Evolutionary conservation across 2,113 vertebrate species (phyloP).

Genomic region (Scolopax mira): DNA sequence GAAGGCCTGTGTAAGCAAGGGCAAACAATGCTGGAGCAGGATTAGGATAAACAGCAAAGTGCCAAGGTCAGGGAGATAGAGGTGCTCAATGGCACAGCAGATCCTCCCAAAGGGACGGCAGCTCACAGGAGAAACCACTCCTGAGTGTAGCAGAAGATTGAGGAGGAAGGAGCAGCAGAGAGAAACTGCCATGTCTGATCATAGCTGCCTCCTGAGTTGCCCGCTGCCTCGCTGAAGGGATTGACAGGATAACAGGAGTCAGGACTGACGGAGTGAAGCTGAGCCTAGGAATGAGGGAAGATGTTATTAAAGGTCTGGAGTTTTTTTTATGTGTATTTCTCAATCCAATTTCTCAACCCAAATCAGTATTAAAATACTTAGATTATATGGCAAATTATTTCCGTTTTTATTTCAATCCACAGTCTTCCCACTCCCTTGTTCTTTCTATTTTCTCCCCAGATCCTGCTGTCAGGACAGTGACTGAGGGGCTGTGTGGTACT

Average conservation of each 20-base stretch:
- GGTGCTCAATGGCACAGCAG: background rate
- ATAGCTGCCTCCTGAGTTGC: background rate
- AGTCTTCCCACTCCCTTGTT: background rate
- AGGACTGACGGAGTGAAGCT: background rate
- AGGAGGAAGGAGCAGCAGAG: background rate
- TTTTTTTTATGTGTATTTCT: background rate
- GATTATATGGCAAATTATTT: background rate
- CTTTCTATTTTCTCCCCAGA: background rate
- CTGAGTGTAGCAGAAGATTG: background rate
- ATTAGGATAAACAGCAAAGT: background rate
- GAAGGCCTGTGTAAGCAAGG: background rate
- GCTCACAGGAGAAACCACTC: background rate
- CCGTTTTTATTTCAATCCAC: background rate
- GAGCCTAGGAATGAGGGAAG: background rate
- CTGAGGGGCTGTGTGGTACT: fast-evolving
- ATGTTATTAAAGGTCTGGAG: background rate
- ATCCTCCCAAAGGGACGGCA: background rate
- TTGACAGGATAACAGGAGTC: background rate
- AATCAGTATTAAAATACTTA: background rate
- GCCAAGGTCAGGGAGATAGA: background rate
- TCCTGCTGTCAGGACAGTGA: background rate
- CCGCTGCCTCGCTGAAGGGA: background rate
- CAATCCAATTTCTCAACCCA: too few species aligned
- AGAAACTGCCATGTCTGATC: fast-evolving
- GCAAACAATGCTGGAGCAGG: background rate